These are phyloP conservation scores for Chrysodeixis includens DNA, from an alignment of 2,888 invertebrate species.

Conservation along the genomic window DNA sequence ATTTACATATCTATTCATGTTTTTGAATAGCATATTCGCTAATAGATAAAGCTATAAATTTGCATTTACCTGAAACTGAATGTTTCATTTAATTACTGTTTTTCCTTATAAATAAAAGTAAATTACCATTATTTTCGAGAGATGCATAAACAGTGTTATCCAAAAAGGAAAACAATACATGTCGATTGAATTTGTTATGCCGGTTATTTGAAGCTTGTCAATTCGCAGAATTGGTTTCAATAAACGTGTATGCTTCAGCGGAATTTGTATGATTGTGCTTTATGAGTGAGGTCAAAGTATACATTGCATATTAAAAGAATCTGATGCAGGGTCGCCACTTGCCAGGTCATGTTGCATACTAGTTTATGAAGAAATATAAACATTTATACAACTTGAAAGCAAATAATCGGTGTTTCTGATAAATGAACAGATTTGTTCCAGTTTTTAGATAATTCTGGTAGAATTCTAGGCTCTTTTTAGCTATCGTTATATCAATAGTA, in stretches of 20 bases:
- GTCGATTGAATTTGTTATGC: constrained; percentile 1
- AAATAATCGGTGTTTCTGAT: no score
- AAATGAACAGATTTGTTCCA: no score
- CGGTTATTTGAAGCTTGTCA: constrained; percentile 1
- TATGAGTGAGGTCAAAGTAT: background rate
- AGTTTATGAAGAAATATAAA: background rate
- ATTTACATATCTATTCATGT: no score
- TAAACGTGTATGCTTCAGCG: background rate
- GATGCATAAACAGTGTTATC: background rate
- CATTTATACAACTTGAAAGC: background rate
- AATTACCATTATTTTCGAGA: background rate
- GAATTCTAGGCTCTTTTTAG: no score
- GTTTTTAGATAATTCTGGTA: no score
- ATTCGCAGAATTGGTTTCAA: constrained; percentile 9
- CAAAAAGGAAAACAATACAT: background rate
- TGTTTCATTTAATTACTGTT: no score
- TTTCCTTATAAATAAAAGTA: no score
- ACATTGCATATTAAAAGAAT: background rate
- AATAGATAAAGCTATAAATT: no score
- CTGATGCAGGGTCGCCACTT: background rate
- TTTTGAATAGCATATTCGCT: no score
- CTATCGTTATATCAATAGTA: no score
- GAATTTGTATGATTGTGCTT: constrained; percentile 6
- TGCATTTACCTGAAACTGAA: no score
- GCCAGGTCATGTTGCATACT: constrained; percentile 1